Evolutionary conservation across 1,140 invertebrate genomes (phyloP), one percentile per base, ranked within the genome.

Genomic region (Drosophila arizonae): DNA sequence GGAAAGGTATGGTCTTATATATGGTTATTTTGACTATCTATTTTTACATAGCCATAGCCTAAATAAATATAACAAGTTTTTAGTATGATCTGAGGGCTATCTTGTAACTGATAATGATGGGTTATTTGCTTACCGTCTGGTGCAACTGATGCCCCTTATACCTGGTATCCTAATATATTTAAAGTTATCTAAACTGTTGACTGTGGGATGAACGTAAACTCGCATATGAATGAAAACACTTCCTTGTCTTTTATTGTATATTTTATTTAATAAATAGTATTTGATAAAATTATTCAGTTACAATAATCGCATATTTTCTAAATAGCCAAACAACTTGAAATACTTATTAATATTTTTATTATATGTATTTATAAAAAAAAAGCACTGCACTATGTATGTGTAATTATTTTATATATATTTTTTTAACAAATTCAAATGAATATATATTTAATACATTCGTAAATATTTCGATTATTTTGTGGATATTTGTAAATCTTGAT

Each of bases 221-320:
- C 17, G 1, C 0, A 24, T 1, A 24, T 8, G 43, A 45, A 17
- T 15, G 6, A 46, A 46, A 46, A 46, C 5, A 2, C 43, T 6
- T 1, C 9, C 2, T 17, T 46, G 43, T 17, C 10, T 36, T 48
- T 8, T 15, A 54, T 54, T 64, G 51, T 55, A 55, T 55, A 55
- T 55, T 39, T 39, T 65, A 65, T 65, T 65, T 55, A 65, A 65
- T 65, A 65, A 65, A 65, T 65, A 60, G 41, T 60, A 55, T 65
- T 33, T 65, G 26, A 65, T 65, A 64, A 64, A 64, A 45, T 54
- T 65, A 65, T 65, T 65, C n/a, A 50, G 8, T 50, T 36, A 48
- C 43, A 33, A 46, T 46, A 46, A 58, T 46, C 56, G 43, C 46
- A 57, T 57, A 17, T 43, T 26, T 13, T 57, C 36, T 57, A 57